A percentile compares a stretch with the other conserved stretches of the same genome.
Evolutionary conservation across 2,113 vertebrate species (phyloP).

Genomic region (Toxotes chatareus): DNA sequence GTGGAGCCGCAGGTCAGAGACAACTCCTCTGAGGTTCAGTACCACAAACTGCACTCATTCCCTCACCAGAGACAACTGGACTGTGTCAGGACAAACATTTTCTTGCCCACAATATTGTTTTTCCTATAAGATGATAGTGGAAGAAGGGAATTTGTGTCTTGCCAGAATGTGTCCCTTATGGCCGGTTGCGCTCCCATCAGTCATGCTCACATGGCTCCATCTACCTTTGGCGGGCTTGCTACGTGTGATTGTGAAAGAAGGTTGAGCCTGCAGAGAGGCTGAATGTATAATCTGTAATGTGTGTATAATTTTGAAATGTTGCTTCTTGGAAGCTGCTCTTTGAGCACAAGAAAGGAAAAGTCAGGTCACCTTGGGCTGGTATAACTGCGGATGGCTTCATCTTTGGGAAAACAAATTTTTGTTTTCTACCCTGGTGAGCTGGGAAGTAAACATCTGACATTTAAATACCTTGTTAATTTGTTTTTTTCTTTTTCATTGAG

Average conservation of each 20-base stretch:
- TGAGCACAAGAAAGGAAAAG: conserved; percentile 9
- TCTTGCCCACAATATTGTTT: conserved; percentile 12
- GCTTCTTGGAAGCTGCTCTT: conserved; percentile 21
- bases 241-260: conserved; percentile 53
- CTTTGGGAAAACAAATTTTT: conserved; percentile 13
- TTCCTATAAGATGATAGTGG: conserved; percentile 24
- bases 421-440: neutral
- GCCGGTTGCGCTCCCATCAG: conserved; percentile 44
- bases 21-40: conserved; percentile 29
- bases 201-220: conserved; percentile 53
- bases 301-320: conserved; percentile 54
- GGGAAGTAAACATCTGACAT: neutral
- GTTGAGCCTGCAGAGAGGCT: conserved; percentile 30
- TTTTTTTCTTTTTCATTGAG: neutral
- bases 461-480: neutral
- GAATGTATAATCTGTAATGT: conserved; percentile 49
- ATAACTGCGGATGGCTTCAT: neutral
- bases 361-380: conserved; percentile 36
- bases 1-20: conserved; percentile 22
- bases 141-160: conserved; percentile 36
- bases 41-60: conserved; percentile 27
- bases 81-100: conserved; percentile 41
- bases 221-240: conserved; percentile 50
- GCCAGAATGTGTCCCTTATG: conserved; percentile 30
- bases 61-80: conserved; percentile 39